phyloP scores from a whole-genome alignment of 2,888 invertebrate genomes.

The Biston stratarius region DNA sequence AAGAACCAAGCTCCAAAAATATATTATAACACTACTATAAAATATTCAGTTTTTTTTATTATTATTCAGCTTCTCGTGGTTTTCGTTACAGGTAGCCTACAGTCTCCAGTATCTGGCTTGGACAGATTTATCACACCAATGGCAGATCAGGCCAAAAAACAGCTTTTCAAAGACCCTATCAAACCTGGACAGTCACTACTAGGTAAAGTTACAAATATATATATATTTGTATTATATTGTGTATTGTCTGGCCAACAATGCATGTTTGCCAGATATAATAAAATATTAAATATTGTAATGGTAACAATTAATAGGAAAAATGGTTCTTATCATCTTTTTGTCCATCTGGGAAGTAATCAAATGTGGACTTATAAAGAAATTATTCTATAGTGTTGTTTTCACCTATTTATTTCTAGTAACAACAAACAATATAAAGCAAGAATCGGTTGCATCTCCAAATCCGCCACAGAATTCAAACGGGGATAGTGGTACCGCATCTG shows the following conservation, averaged over 20 bases:
- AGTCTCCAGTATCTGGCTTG: constrained; percentile 85
- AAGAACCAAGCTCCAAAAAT: no score
- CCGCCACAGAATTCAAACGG: constrained; percentile 55
- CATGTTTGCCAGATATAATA: no score
- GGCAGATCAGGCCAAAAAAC: constrained; percentile 80
- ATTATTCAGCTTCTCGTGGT: background rate
- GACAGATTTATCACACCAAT: constrained; percentile 90
- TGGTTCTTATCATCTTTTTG: no score
- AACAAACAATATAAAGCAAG: constrained; percentile 54
- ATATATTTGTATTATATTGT: no score
- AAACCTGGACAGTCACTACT: constrained; percentile 86
- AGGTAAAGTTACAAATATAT: constrained; percentile 61
- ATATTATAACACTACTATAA: no score
- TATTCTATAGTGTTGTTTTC: no score
- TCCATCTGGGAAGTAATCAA: no score
- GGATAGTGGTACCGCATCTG: constrained; percentile 50
- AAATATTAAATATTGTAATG: no score
- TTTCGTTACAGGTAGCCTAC: constrained; percentile 66
- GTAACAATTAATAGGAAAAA: no score
- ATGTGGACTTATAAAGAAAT: no score
- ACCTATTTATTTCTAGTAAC: constrained; percentile 58
- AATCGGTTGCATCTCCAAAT: constrained; percentile 44
- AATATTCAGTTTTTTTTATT: no score
- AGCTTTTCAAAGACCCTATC: constrained; percentile 84
- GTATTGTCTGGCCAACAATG: no score